Evolutionary conservation across 2,113 vertebrate genomes (phyloP).

Genomic region (Coryphaenoides rupestris): DNA sequence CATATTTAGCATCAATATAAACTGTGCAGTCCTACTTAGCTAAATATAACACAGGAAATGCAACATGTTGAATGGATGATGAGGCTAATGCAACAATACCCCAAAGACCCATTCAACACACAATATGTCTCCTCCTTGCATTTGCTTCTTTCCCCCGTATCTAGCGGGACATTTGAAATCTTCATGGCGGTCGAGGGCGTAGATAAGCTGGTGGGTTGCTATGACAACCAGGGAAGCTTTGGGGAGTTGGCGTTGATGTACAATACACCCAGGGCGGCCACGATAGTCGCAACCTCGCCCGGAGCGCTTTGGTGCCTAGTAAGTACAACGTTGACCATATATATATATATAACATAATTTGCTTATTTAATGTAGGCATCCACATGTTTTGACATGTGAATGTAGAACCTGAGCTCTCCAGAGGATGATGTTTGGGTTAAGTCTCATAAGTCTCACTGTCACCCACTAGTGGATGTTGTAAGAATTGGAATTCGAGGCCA

Average conservation of each 20-base stretch:
- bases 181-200: slow-evolving; percentile 84
- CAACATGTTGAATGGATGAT: no score
- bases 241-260: slow-evolving; percentile 99
- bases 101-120: no score
- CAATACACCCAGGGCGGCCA: slow-evolving; percentile 96
- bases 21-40: no score
- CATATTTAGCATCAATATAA: no score
- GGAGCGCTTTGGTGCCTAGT: slow-evolving; percentile 98
- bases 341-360: slow-evolving; percentile 2
- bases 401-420: no score
- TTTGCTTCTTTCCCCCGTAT: slow-evolving; percentile 4
- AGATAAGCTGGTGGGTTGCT: slow-evolving; percentile 86
- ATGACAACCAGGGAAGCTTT: slow-evolving; percentile 95
- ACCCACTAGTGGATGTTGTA: slow-evolving; percentile 10
- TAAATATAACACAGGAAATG: no score
- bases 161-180: slow-evolving; percentile 91
- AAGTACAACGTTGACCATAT: slow-evolving; percentile 72
- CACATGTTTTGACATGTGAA: no score
- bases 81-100: no score
- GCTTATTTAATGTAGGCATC: no score
- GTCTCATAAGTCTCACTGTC: slow-evolving; percentile 4
- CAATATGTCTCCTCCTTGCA: no score
- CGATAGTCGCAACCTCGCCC: slow-evolving; percentile 91
- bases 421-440: slow-evolving; percentile 11
- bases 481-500: slow-evolving; percentile 6